Evolutionary conservation across 2,797 vertebrate genomes (phyloP), one percentile per base, ranked within the genome.

Genomic region (Galago senegalensis): DNA sequence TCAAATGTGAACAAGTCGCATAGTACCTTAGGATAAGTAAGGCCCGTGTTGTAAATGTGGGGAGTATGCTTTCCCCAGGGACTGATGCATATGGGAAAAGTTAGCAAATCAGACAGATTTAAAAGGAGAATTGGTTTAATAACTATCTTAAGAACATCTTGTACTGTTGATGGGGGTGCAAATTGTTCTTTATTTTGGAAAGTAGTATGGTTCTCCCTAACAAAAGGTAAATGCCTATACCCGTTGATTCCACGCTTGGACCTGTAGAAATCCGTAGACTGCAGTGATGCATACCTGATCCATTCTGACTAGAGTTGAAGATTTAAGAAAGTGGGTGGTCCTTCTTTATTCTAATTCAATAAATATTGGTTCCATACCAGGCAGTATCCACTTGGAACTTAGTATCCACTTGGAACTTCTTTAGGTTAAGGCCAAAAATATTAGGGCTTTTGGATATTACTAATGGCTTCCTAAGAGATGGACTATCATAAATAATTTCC

Each of bases 61-160:
- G 16, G 63, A 7, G 18, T 86, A 5, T 89, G 43, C 63, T 84
- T 83, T 65, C 56, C 9, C 29, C 17, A 25, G 40, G 70, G 13
- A 86, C 43, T 31, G 23, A 81, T 34, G 31, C 23, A 23, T 67
- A 56, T 34, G 37, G 31, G 34, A 92, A 88, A 60, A 53, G 23
- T 70, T 43, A 91, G 53, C n/a, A 93, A 76, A 63, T 81, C 61
- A 73, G 76, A 80, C 16, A 63, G 70, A 72, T 87, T 96, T 86
- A 58, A 67, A 89, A 58, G 56, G 37, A 14, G 43, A 63, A 9
- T 63, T 89, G 7, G 25, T 76, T 70, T 87, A 65, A 20, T 70
- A 46, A 87, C 3, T 63, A 20, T 40, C 4, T 46, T 72, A 73
- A 60, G 37, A 72, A 23, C 37, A 75, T 58, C 10, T 21, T 83